Base-by-base conservation (phyloP, 1,140 invertebrate species). In the Platorchestia sp. region DNA sequence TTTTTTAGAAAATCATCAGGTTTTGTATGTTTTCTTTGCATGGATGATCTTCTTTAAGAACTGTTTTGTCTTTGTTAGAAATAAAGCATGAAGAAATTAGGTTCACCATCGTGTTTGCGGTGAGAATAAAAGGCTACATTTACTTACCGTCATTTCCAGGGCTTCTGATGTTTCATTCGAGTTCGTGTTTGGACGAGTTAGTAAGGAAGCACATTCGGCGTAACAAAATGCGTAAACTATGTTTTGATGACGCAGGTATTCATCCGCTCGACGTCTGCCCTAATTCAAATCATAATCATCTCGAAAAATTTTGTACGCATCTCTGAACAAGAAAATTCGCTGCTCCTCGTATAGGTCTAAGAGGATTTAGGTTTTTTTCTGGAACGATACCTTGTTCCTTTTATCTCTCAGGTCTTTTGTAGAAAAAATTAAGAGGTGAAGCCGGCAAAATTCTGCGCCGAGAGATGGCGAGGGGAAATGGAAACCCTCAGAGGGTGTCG, bases 231-330 rank as follows among this genome's bases (percentile, higher is more conserved):
- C 59, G 27, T 22, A 75, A 14, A 3, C 59, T 10, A 10, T 3
- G 27, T 19, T 27, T 22, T 75, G 1, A 75, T 75, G 36, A 27
- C 59, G 1, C 14, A 75, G 59, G 27, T 27, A 22, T 36, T 36
- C 27, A 3, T 75, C 27, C 1, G 59, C 59, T 75, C 7, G 59
- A 75, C 27, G 59, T 36, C 59, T 75, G 59, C 59, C 59, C 27
- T 75, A 75, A 75, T 75, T 75, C 59, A 75, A 75, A 75, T 27
- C 59, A 75, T 75, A 75, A 75, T 75, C 59, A 75, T 75, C 59
- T 75, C 59, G 10, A 75, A 75, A 3, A 75, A 22, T 75, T 75
- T 75, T 75, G 1, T 75, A 36, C 59, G 59, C 59, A 75, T 22
- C 27, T 36, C 59, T 75, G 59, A 75, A 75, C 59, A 75, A 27